These are phyloP conservation scores for Tetramorium simillimum DNA, from an alignment of 1,140 invertebrate genomes.

Conservation along the genomic window DNA sequence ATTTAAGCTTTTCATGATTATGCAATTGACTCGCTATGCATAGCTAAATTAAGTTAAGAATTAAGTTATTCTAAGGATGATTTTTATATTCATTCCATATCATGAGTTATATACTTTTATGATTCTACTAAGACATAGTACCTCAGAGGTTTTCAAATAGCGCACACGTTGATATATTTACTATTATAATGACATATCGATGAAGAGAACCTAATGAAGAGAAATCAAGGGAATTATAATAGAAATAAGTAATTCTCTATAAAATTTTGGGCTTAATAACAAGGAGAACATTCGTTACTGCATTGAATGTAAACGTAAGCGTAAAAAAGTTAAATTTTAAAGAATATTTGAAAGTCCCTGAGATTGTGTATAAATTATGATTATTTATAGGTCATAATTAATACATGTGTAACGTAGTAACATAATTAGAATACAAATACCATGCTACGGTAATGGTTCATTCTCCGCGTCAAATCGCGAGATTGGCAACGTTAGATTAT, in stretches of 20 bases:
- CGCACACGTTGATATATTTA: not conserved
- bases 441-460: not conserved
- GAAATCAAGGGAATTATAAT: not conserved
- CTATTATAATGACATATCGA: not conserved
- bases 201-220: not conserved
- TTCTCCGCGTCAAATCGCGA: not conserved
- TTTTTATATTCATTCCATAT: constrained; percentile 42
- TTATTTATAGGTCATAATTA: not conserved
- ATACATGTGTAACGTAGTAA: not conserved
- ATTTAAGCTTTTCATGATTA: constrained; percentile 26
- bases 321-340: not conserved
- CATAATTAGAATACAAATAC: constrained; percentile 15
- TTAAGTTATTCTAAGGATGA: not conserved
- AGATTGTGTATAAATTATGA: constrained; percentile 10
- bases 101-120: not conserved
- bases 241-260: not conserved
- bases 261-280: not conserved
- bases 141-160: not conserved
- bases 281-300: not conserved
- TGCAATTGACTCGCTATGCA: not conserved
- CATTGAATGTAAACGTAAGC: not conserved
- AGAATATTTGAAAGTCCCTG: not conserved
- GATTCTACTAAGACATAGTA: not conserved
- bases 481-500: not conserved
- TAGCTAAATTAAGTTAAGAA: constrained; percentile 16